These are phyloP conservation scores for Cheumatopsyche charites DNA, from an alignment of 1,140 invertebrate species.

Conservation along the genomic window DNA sequence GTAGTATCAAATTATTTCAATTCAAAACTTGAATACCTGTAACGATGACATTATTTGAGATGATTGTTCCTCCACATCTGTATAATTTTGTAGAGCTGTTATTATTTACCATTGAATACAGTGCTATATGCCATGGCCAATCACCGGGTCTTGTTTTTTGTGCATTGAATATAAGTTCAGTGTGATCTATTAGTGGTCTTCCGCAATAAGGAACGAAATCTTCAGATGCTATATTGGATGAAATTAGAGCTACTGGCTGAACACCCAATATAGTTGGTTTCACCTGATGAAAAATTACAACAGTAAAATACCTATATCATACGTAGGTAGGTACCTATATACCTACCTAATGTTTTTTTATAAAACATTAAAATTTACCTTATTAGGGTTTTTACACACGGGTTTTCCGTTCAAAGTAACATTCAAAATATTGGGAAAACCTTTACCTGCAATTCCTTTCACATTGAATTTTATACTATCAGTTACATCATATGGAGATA, in stretches of 20 bases:
- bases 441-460: slow-evolving; percentile 16
- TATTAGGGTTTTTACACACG: slow-evolving; percentile 34
- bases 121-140: slow-evolving; percentile 86
- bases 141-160: slow-evolving; percentile 65
- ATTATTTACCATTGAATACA: slow-evolving; percentile 68
- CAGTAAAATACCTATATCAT: too few relatives aligned
- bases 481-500: slow-evolving; percentile 11
- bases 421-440: slow-evolving; percentile 36
- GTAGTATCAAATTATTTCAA: not conserved
- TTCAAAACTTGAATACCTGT: slow-evolving; percentile 49
- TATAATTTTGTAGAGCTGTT: slow-evolving; percentile 46
- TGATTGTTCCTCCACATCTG: slow-evolving; percentile 53
- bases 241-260: slow-evolving; percentile 12
- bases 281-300: slow-evolving; percentile 7
- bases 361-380: slow-evolving; percentile 16
- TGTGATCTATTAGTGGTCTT: slow-evolving; percentile 51
- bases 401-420: slow-evolving; percentile 27
- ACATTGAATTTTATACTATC: slow-evolving; percentile 28
- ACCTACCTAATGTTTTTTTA: too few relatives aligned
- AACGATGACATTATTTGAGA: slow-evolving; percentile 50
- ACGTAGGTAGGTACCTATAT: too few relatives aligned
- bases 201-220: slow-evolving; percentile 49
- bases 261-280: slow-evolving; percentile 19
- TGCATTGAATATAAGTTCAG: slow-evolving; percentile 51
- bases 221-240: not conserved